These are phyloP conservation scores for Hirtodrosophila histrioides DNA, from an alignment of 2,888 invertebrate species.

Conservation along the genomic window DNA sequence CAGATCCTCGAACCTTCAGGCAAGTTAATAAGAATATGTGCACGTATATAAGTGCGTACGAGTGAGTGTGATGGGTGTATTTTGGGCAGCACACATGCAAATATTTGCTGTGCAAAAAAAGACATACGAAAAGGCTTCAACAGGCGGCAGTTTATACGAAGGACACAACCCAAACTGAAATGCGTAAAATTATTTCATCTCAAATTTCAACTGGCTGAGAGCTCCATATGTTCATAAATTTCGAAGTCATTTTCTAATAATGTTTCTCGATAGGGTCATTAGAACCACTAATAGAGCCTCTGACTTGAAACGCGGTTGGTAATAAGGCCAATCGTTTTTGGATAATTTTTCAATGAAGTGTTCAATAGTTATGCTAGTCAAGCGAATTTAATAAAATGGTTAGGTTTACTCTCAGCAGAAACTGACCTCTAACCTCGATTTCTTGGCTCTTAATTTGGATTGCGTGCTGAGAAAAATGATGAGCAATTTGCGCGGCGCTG, in stretches of 20 bases:
- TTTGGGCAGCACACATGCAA: conserved; percentile 49
- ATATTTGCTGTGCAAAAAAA: conserved; percentile 50
- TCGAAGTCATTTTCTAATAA: conserved; percentile 19
- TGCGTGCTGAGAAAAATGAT: conserved; percentile 36
- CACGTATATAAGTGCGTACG: background rate
- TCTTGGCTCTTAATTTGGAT: conserved; percentile 27
- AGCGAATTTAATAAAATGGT: too few relatives aligned
- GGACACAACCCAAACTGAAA: background rate
- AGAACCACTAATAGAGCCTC: too few relatives aligned
- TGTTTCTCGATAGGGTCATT: too few relatives aligned
- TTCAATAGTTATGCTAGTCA: too few relatives aligned
- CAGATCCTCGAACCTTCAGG: conserved; percentile 16
- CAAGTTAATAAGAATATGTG: conserved; percentile 24
- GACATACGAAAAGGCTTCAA: conserved; percentile 44
- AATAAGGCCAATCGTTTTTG: too few relatives aligned
- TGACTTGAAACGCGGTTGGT: too few relatives aligned
- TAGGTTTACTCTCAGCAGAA: too few relatives aligned
- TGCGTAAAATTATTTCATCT: conserved; percentile 26
- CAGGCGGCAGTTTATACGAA: conserved; percentile 8
- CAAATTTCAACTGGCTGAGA: conserved; percentile 32
- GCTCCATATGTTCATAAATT: background rate
- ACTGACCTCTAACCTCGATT: conserved; percentile 1
- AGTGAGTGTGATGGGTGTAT: background rate
- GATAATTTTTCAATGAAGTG: too few relatives aligned
- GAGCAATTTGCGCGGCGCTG: conserved; percentile 37